Conservation (phyloP, 2,113 vertebrate genomes). For the Datnioides undecimradiatus region DNA sequence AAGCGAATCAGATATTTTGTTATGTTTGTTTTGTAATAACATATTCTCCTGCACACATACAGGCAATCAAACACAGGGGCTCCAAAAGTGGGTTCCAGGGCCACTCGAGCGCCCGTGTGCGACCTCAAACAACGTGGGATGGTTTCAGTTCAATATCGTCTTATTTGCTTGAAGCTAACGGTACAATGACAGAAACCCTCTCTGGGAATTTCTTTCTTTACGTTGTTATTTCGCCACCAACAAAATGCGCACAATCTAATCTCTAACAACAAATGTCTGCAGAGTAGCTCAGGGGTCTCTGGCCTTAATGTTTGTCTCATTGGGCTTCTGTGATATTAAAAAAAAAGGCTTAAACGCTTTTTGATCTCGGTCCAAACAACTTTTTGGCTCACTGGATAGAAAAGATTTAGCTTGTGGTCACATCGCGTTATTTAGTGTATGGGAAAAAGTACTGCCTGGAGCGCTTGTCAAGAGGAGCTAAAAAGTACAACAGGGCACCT, state of each 20-base stretch:
- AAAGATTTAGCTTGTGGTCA: not conserved
- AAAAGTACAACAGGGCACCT: not conserved
- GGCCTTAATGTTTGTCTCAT: not conserved
- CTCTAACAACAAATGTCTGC: not conserved
- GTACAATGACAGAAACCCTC: not conserved
- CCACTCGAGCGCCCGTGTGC: not conserved
- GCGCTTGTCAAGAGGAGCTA: not conserved
- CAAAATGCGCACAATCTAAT: not conserved
- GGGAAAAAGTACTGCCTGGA: not conserved
- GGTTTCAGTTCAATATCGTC: not conserved
- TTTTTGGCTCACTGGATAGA: conserved; percentile 4
- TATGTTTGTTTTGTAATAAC: conserved; percentile 61
- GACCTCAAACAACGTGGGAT: conserved; percentile 4
- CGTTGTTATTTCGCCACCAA: not conserved
- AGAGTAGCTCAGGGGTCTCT: not conserved
- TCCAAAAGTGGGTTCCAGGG: not conserved
- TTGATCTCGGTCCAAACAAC: not conserved
- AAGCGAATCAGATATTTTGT: conserved; percentile 55
- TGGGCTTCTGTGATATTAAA: not conserved
- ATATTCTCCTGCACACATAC: conserved; percentile 23
- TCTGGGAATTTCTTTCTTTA: conserved; percentile 20
- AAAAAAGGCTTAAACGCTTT: not conserved
- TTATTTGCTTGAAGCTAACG: conserved; percentile 32
- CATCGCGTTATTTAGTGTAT: too few relatives aligned
- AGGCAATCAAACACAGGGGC: conserved; percentile 30